These are phyloP conservation scores for Micrasema minimum DNA, from an alignment of 1,140 invertebrate genomes.

Conservation along the genomic window DNA sequence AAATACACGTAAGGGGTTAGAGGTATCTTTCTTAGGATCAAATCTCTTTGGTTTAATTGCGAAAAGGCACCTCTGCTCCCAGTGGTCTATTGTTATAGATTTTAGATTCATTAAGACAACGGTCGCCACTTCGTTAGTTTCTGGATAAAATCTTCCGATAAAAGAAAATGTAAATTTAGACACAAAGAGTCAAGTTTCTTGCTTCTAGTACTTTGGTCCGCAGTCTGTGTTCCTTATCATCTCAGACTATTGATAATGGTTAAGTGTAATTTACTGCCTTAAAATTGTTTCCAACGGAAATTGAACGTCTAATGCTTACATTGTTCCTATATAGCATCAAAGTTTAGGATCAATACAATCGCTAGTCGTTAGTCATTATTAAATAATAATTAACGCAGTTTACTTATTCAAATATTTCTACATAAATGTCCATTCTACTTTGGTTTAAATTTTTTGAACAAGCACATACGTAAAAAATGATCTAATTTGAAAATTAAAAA, in stretches of 20 bases:
- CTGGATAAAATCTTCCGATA: constrained; percentile 43
- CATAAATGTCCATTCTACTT: too few species aligned
- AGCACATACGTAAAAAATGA: too few species aligned
- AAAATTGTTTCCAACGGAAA: not conserved
- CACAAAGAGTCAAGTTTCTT: constrained; percentile 13
- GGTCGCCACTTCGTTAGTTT: constrained; percentile 51
- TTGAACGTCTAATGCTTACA: not conserved
- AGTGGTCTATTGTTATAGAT: constrained; percentile 45
- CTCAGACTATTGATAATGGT: not conserved
- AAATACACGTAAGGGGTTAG: too few species aligned
- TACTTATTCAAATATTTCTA: too few species aligned
- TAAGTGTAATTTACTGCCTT: not conserved
- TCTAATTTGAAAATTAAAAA: too few species aligned
- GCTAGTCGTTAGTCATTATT: too few species aligned
- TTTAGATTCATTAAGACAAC: constrained; percentile 46
- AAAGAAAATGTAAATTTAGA: constrained; percentile 48
- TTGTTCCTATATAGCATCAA: not conserved
- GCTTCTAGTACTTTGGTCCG: too few species aligned
- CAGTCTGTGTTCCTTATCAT: too few species aligned
- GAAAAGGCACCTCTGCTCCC: constrained; percentile 21
- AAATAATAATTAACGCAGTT: too few species aligned
- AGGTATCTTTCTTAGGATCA: constrained; percentile 24
- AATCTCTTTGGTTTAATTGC: constrained; percentile 50
- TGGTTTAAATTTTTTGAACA: too few species aligned
- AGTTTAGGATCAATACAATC: too few species aligned